Evolutionary conservation across 2,797 vertebrate genomes (phyloP).

Genomic region (Spondyliosoma cantharus): DNA sequence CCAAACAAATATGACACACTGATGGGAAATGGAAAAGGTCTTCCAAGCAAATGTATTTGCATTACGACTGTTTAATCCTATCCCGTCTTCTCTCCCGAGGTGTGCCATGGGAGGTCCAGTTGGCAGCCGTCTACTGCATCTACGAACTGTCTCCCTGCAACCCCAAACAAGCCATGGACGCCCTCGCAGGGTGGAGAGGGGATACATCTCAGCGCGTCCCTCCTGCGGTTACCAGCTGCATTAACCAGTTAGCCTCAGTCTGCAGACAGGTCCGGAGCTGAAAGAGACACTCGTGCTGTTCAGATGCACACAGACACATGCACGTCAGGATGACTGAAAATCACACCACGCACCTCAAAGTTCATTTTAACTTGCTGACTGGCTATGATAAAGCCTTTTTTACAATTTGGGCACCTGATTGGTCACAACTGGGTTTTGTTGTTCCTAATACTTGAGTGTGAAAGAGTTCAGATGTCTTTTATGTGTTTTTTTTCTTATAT

Average conservation of each 20-base stretch:
- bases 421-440: neutral
- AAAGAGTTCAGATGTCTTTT: neutral
- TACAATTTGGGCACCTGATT: neutral
- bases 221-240: conserved; percentile 83
- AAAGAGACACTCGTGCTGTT: conserved; percentile 7
- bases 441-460: neutral
- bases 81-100: conserved; percentile 75
- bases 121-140: conserved; percentile 91
- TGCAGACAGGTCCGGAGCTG: conserved; percentile 75
- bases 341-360: neutral
- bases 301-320: conserved; percentile 1
- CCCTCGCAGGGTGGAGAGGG: conserved; percentile 87
- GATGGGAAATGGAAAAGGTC: neutral
- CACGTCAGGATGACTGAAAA: neutral
- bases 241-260: conserved; percentile 88
- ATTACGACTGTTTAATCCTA: neutral
- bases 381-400: neutral
- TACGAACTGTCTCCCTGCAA: conserved; percentile 92
- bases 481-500: conserved; percentile 18
- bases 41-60: neutral
- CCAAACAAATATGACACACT: neutral
- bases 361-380: conserved; percentile 21
- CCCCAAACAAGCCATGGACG: conserved; percentile 86
- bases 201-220: conserved; percentile 82
- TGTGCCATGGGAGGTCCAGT: conserved; percentile 93